Percentiles rank a stretch among this genome's conserved stretches.
phyloP scores from a whole-genome alignment of 2,113 vertebrate species.

The Aspidoscelis tigris region DNA sequence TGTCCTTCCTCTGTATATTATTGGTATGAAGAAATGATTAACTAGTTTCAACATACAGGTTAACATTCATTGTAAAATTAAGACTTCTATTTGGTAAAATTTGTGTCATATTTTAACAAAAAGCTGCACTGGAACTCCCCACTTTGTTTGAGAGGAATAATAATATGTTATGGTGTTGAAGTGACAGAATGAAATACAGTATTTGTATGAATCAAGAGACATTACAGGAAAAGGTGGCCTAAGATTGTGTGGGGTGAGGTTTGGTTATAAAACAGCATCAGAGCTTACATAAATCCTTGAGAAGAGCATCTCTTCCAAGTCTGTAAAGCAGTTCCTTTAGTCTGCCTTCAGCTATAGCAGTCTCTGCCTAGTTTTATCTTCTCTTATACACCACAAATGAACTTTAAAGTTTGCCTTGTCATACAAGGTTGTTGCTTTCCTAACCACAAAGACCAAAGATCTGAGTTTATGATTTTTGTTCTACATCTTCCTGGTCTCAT shows the following conservation, averaged over 20 bases:
- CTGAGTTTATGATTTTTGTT: background rate
- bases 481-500: background rate
- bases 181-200: background rate
- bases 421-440: background rate
- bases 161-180: background rate
- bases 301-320: background rate
- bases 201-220: background rate
- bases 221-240: background rate
- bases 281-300: background rate
- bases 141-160: background rate
- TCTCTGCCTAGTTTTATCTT: constrained; percentile 10
- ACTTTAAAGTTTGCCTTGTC: background rate
- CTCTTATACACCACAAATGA: background rate
- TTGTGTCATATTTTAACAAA: background rate
- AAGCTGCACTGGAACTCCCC: background rate
- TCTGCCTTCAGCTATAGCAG: constrained; percentile 17
- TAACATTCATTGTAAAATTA: background rate
- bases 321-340: background rate
- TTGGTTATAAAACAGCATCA: background rate
- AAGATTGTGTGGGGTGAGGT: background rate
- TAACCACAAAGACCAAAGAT: background rate
- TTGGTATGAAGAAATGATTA: background rate
- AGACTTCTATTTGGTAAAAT: background rate
- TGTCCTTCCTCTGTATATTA: background rate
- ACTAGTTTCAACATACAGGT: background rate